phyloP scores from a whole-genome alignment of 37 sponge, comb jelly and placozoan genomes.

The Halichondria panicea region DNA sequence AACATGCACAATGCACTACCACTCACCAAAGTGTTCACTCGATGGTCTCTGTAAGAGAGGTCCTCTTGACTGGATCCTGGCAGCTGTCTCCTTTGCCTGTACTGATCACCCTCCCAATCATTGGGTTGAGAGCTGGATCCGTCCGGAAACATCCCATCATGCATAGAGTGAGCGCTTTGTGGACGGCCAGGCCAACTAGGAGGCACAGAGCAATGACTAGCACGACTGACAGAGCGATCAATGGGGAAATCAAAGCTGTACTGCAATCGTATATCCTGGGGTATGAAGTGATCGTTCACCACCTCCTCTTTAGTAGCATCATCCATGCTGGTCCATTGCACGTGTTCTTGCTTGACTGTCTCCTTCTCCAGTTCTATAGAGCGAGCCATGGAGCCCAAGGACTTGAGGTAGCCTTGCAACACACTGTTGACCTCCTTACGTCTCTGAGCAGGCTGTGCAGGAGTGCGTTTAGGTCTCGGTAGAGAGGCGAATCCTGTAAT shows the following conservation, averaged over 20 bases:
- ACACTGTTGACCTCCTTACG: slow-evolving; percentile 28
- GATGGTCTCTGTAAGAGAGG: too few relatives aligned
- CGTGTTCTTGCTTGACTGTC: slow-evolving; percentile 57
- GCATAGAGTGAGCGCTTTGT: background rate
- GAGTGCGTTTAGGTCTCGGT: too few relatives aligned
- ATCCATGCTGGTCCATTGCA: slow-evolving; percentile 50
- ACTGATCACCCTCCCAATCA: slow-evolving; percentile 2
- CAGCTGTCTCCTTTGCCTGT: background rate
- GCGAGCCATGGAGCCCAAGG: slow-evolving; percentile 62
- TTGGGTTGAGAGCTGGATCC: slow-evolving; percentile 8
- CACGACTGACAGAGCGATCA: slow-evolving; percentile 6
- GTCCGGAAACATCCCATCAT: slow-evolving; percentile 6
- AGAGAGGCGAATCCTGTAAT: too few relatives aligned
- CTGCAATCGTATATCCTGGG: slow-evolving; percentile 27
- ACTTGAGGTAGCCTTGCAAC: slow-evolving; percentile 60
- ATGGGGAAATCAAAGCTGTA: slow-evolving; percentile 23
- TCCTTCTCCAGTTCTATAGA: slow-evolving; percentile 74
- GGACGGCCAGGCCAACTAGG: background rate
- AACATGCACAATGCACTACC: too few relatives aligned
- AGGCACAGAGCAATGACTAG: slow-evolving; percentile 11
- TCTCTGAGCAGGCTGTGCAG: background rate
- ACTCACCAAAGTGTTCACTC: too few relatives aligned
- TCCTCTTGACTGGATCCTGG: too few relatives aligned
- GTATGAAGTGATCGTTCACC: slow-evolving; percentile 72
- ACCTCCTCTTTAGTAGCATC: slow-evolving; percentile 49